Conservation (phyloP, 1,140 invertebrate genomes). For the Zaprionus capensis region DNA sequence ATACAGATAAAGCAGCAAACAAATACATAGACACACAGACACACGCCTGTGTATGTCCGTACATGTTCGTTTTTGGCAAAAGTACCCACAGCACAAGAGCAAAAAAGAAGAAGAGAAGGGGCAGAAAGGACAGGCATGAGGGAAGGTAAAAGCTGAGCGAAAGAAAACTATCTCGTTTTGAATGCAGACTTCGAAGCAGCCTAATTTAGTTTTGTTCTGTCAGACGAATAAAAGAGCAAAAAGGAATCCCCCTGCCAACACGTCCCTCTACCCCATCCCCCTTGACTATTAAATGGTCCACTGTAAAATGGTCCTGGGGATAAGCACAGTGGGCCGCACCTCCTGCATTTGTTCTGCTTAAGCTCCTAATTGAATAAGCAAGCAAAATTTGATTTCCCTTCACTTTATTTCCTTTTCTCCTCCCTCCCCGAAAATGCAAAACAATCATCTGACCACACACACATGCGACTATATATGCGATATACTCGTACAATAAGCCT, state of each 20-base stretch:
- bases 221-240: neutral
- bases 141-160: neutral
- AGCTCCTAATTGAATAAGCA: constrained; percentile 4
- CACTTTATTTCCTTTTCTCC: neutral
- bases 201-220: constrained; percentile 4
- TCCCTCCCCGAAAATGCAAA: neutral
- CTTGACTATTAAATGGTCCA: neutral
- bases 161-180: constrained; percentile 7
- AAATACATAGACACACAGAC: constrained; percentile 2
- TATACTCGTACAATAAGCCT: neutral
- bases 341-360: neutral
- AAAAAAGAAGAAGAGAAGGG: neutral
- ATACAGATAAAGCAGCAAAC: constrained; percentile 39
- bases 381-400: constrained; percentile 1
- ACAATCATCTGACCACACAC: constrained; percentile 3
- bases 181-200: neutral
- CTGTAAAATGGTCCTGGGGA: neutral
- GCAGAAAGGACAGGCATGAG: too few relatives aligned
- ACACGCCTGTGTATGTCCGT: neutral
- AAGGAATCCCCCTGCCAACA: neutral
- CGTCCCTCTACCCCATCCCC: neutral
- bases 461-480: neutral
- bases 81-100: neutral
- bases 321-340: neutral
- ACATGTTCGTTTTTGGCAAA: constrained; percentile 2